Base-by-base conservation (phyloP, 1,140 invertebrate genomes). In the Tetraneura akinire region DNA sequence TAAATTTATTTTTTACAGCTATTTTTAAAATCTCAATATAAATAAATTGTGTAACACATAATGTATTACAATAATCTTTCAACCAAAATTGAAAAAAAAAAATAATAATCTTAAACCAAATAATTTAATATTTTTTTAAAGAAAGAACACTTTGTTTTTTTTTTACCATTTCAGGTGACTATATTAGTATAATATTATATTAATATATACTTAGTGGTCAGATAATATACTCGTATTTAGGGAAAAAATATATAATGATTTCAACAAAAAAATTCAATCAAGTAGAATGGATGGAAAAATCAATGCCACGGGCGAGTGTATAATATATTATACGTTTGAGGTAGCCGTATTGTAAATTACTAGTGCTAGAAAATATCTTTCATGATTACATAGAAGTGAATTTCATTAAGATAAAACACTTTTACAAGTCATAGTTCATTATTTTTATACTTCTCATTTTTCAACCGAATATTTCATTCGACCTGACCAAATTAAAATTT, bases 341-440 rank as follows among this genome's bases (percentile, higher is more conserved):
- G 45, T 70, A 49, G 45, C 18, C 6, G 66, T 49, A 29, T 49
- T 70, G 45, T 70, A 70, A 70, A 70, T 49, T 49, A 49, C 45
- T n/a, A 13, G 45, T 23, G 23, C 37, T 68, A 5, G 37, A n/a
- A 37, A 64, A 64, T 37, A 64, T 37, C 18, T 64, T n/a, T 64
- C 29, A 64, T 45, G 64, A 68, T 68, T 68, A 45, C n/a, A 45
- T n/a, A 42, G 32, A 45, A 13, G 64, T 23, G 64, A 68, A 68
- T 68, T 68, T 68, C 37, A 68, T 68, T 45, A 68, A 21, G 64
- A 68, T 68, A 68, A 68, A 68, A 68, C 6, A 66, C 42, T 68
- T 68, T 45, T 68, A 68, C 64, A 45, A 68, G 64, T 68, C 64
- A 68, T 68, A 68, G 64, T 68, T 68, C 60, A 62, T 32, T 62